Evolutionary conservation across 2,797 vertebrate species (phyloP), one percentile per base, ranked within the genome.

Genomic region (Anniella stebbinsi): DNA sequence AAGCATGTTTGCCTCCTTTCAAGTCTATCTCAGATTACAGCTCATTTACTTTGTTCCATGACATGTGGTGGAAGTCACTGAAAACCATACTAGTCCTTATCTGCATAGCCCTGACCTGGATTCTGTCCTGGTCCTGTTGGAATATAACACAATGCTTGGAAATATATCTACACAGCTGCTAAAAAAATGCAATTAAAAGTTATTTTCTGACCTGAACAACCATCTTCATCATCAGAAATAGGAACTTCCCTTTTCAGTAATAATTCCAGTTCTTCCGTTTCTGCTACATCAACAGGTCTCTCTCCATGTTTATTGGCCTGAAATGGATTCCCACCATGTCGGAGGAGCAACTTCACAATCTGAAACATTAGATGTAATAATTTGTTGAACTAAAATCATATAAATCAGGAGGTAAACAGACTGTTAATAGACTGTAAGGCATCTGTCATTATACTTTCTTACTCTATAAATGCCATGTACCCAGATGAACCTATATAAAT

Each of bases 281-380:
- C 99, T 23, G 99, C 98, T 89, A 99, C 98, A 89, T 99, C 99
- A 93, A 99, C 99, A 4, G 99, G 99, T 45, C 99, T 98, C 96
- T 99, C 99, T 1, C 99, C 99, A 0, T 99, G 98, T 94, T 99
- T 99, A 96, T 99, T 99, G 87, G 98, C 98, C 97, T 99, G 99
- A 96, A 99, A 99, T 57, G 99, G 99, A 92, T 99, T 98, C 80
- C 99, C 99, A 81, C 99, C 99, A 28, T 99, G 98, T 87, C 99
- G 98, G 87, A 99, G 98, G n/a, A 99, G 98, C 77, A 99, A 96
- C 94, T 99, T 99, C 91, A 99, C 99, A 95, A 99, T 99, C 99
- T 99, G 96, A 36, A 95, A 84, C 45, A 91, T 94, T 86, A 95
- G 93, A 91, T 33, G 85, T 9, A 75, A 21, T 75, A 89, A 41